phyloP scores from a whole-genome alignment of 2,888 invertebrate genomes.

The Chrysopilus asiliformis region DNA sequence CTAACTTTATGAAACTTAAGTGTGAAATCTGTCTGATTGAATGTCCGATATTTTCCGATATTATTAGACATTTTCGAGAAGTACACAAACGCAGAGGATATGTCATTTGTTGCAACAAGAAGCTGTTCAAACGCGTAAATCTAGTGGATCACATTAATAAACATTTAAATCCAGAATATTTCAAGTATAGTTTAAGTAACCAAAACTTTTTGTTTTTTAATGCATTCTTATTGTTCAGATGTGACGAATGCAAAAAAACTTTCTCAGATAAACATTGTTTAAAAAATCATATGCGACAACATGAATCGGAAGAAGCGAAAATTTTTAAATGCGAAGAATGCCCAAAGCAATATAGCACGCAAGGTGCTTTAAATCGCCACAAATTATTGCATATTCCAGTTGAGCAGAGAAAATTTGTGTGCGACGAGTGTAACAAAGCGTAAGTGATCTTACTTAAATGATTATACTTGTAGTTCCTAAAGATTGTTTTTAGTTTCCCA shows the following conservation, averaged over 20 bases:
- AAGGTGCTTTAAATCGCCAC: conserved; percentile 30
- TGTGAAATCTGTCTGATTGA: conserved; percentile 27
- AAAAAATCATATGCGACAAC: conserved; percentile 28
- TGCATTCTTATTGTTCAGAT: conserved; percentile 18
- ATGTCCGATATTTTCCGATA: conserved; percentile 24
- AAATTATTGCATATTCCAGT: conserved; percentile 28
- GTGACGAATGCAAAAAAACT: conserved; percentile 27
- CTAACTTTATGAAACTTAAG: conserved; percentile 27
- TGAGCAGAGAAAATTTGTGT: conserved; percentile 23
- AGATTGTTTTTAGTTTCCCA: conserved; percentile 5
- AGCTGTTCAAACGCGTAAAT: conserved; percentile 28
- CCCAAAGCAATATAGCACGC: conserved; percentile 29
- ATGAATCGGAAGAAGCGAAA: conserved; percentile 28
- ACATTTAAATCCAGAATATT: conserved; percentile 31
- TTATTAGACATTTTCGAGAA: conserved; percentile 28
- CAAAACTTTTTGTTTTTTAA: neutral
- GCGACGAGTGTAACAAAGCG: conserved; percentile 25
- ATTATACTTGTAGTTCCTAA: neutral
- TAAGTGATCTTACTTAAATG: conserved; percentile 14
- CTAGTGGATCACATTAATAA: conserved; percentile 32
- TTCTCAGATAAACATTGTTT: conserved; percentile 31
- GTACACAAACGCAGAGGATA: conserved; percentile 28
- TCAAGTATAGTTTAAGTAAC: conserved; percentile 21
- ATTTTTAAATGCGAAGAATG: conserved; percentile 30
- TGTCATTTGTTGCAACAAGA: conserved; percentile 29